A percentile compares a stretch with the other conserved stretches of the same genome.
Conservation (phyloP, 1,140 invertebrate species). For the Drosophila insularis region DNA sequence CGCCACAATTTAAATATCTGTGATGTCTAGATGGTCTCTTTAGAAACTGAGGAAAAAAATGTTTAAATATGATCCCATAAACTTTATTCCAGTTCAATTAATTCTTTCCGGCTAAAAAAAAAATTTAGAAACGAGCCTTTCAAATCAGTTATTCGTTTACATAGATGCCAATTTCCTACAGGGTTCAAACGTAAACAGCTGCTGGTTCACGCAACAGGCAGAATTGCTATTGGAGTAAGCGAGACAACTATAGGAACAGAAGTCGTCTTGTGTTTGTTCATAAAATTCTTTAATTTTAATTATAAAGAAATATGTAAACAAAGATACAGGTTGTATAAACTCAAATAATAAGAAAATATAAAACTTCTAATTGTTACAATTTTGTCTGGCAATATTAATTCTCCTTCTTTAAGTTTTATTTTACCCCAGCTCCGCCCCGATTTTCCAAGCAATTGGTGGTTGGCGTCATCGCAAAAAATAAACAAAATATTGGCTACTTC, state of each 20-base stretch:
- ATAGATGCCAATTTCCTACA: constrained; percentile 32
- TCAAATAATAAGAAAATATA: not conserved
- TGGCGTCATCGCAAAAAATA: constrained; percentile 50
- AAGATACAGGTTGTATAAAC: not conserved
- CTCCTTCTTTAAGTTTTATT: not conserved
- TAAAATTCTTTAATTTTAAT: constrained; percentile 22
- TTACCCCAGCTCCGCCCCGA: not conserved
- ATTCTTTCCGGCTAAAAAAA: too few relatives aligned
- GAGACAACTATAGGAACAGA: constrained; percentile 34
- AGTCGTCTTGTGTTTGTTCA: constrained; percentile 12
- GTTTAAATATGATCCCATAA: too few relatives aligned
- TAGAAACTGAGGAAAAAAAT: too few relatives aligned
- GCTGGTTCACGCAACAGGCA: constrained; percentile 48
- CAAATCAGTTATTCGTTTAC: too few relatives aligned
- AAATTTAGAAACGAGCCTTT: too few relatives aligned
- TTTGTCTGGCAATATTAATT: too few relatives aligned
- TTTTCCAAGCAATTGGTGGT: not conserved
- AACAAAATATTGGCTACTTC: not conserved
- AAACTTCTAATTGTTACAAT: too few relatives aligned
- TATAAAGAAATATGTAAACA: constrained; percentile 33
- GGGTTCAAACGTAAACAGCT: constrained; percentile 56
- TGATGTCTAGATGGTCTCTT: too few relatives aligned
- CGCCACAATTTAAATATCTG: too few relatives aligned
- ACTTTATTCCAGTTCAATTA: too few relatives aligned
- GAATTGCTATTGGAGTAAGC: constrained; percentile 20